Base-by-base conservation (phyloP, 2,888 invertebrate genomes). In the Caenorhabditis imperialis region DNA sequence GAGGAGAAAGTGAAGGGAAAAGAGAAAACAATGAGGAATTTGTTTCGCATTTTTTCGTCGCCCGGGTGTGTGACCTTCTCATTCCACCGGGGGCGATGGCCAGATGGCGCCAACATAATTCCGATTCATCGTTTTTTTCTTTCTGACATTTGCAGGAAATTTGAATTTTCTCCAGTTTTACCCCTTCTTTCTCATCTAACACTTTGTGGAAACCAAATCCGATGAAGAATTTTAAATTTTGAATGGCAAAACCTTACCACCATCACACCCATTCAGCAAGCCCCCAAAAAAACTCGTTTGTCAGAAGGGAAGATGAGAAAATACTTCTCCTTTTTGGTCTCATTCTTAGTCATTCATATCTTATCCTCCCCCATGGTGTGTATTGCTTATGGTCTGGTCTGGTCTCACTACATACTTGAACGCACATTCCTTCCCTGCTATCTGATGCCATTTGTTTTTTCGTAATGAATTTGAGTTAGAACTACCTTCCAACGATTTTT, bases 41-140 rank as follows among this genome's bases (percentile, higher is more conserved):
- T 16, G 20, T 42, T 42, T 20, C 16, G n/a, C 10, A 30, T 30
- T 7, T 30, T 30, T 30, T 7, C 10, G 30, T 6, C 30, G 30
- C 30, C 6, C 7, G 7, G 30, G 20, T 20, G 27, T 18, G 27
- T 54, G 63, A 65, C 63, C 63, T 65, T 65, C 55, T 45, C 63
- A 63, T 54, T 58, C 47, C 37, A 25, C 51, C 12, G 44, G 27
- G 30, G 45, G 8, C 27, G 53, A 14, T 54, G 25, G 40, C 54
- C 63, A 65, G 63, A 65, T 65, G 63, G 55, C 63, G 63, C 63
- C 55, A 63, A 54, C 45, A 53, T 45, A 54, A 63, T 54, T 48
- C 38, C 35, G 42, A 60, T 50, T 44, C 30, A 23, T 45, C 38
- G 47, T 45, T 27, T 35, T 6, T 23, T 54, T 48, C 30, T 42